Base-by-base conservation (phyloP, 2,888 invertebrate genomes). In the Napeogenes inachia region DNA sequence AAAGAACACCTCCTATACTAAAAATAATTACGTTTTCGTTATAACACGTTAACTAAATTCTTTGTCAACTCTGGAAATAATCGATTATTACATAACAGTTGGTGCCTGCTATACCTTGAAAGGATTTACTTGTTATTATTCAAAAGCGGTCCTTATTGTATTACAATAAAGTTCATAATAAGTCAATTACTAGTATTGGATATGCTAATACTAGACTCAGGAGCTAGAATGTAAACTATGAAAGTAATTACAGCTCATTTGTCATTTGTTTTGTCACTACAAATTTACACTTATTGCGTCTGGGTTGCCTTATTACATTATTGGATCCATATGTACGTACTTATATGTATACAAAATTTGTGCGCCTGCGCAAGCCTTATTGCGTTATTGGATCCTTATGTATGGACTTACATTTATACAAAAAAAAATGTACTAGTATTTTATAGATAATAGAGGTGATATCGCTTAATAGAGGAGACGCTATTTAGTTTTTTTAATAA, bases 161-260 rank as follows among this genome's bases (percentile, higher is more conserved):
- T 13, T 5, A 5, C 30, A 2, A 54, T 59, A 64, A 45, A 58
- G 64, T 54, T 13, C 33, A 50, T 54, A 57, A 59, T 21, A 21
- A 21, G 21, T 42, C 42, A 8, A 42, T 10, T 42, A 6, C 10
- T n/a, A 50, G 12, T 21, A 53, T 61, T 53, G 64, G 21, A 21
- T 60, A 64, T 64, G 62, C 56, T 66, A 64, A 66, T 62, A 58
- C 64, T 50, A 55, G 53, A 58, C 59, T 56, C 60, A 67, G 62
- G 56, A 53, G 50, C 60, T 66, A 66, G 66, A 21, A 60, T 64
- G 59, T 54, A 63, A 64, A 64, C 64, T 69, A 73, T 71, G 65
- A 74, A 70, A 70, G 70, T 70, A 74, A 70, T 73, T 69, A 66
- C 63, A 65, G 69, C 67, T 66, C 73, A 72, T 74, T 76, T 71